Base-by-base conservation (phyloP, 2,797 vertebrate species). In the Characodon lateralis region DNA sequence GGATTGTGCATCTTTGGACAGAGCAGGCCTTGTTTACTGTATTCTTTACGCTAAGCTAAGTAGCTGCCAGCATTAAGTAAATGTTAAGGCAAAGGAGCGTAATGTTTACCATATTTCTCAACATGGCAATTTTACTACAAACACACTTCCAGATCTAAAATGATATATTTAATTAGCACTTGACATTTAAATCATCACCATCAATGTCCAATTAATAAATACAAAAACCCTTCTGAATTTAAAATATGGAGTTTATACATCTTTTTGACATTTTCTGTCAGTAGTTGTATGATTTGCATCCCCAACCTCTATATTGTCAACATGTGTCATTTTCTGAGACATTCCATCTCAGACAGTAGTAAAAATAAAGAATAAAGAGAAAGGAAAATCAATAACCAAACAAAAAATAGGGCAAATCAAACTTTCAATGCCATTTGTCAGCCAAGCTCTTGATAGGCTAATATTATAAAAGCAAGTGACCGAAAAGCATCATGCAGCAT, bases 401-500 rank as follows among this genome's bases (percentile, higher is more conserved):
- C 85, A 90, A 88, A 89, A 79, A 88, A 90, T 81, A 93, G 92
- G 88, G 91, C 91, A 95, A 95, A 93, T 93, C 65, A 95, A 94
- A 93, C 90, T 92, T 93, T 89, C 82, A 94, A 94, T 93, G 94
- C 91, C 92, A 95, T 93, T 95, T 93, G 89, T 94, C 88, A 95
- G 85, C 94, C 95, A 92, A 94, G 90, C 93, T 95, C 82, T 89
- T 86, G 73, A 83, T 95, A 94, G 93, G 89, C 93, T 95, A 86
- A 87, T 87, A 94, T 92, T 92, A 87, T 92, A 94, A 91, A 94
- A 95, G 95, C 95, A 94, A 95, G 95, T 96, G 93, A 95, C 88
- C 94, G 91, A 94, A 94, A 95, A 95, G 95, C 94, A 94, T 95
- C 96, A 97, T 96, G 96, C 96, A 96, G 95, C 93, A 92, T 95